Percentiles rank a stretch among this genome's conserved stretches.
Conservation (phyloP, 2,797 vertebrate genomes). For the Hoplostethus mediterraneus region DNA sequence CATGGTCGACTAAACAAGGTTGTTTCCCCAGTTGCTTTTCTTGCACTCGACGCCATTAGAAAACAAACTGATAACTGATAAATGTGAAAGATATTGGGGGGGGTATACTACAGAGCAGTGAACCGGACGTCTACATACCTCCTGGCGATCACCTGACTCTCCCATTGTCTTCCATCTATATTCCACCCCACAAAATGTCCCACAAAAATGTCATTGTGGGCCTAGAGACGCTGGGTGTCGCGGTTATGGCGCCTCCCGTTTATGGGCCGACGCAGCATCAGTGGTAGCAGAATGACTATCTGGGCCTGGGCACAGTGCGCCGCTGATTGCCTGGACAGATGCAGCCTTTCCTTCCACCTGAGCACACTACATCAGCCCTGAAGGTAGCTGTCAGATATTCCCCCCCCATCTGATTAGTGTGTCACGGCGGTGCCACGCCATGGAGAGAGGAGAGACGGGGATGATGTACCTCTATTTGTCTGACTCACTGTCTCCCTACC, state of each 20-base stretch:
- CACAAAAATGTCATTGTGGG: constrained; percentile 33
- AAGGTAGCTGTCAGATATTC: constrained; percentile 72
- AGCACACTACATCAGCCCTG: constrained; percentile 77
- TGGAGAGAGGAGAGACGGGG: constrained; percentile 11
- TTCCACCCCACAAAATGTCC: constrained; percentile 25
- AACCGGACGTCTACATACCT: too few relatives aligned
- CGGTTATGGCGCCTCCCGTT: constrained; percentile 29
- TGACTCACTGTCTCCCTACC: constrained; percentile 60
- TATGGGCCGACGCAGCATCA: constrained; percentile 54
- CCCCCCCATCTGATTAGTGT: constrained; percentile 71
- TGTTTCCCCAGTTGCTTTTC: too few relatives aligned
- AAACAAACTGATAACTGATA: too few relatives aligned
- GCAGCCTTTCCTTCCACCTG: constrained; percentile 72
- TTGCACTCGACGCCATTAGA: too few relatives aligned
- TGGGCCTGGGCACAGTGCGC: constrained; percentile 46
- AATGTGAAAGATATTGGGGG: too few relatives aligned
- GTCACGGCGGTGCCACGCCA: constrained; percentile 33
- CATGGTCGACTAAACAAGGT: too few relatives aligned
- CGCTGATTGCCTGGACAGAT: constrained; percentile 68
- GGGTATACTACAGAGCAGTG: too few relatives aligned
- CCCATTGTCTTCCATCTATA: constrained; percentile 20
- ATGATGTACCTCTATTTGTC: constrained; percentile 57
- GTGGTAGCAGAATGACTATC: constrained; percentile 38
- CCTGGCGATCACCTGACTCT: too few relatives aligned
- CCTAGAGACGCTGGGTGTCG: constrained; percentile 35